Base-by-base conservation (phyloP, 2,797 vertebrate species). In the Macropodus opercularis region DNA sequence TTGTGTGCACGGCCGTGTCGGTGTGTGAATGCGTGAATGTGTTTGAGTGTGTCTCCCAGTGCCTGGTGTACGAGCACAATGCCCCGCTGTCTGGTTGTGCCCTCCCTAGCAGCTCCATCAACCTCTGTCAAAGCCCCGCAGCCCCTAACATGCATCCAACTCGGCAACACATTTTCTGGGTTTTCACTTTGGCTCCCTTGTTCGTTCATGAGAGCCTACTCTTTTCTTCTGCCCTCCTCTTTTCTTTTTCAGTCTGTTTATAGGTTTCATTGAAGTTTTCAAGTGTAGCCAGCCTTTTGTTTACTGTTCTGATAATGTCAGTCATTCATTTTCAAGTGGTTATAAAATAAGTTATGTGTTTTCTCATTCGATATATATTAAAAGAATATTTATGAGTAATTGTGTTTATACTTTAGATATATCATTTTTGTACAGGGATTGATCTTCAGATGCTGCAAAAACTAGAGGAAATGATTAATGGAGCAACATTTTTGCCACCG, bases 31-130 rank as follows among this genome's bases (percentile, higher is more conserved):
- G 72, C 74, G 71, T 90, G 86, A 91, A 90, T 90, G 86, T 91
- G 86, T 90, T 83, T 77, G 77, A 91, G 87, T 92, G 93, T 92
- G 87, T 92, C 92, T 92, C 84, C 88, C 93, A 92, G 93, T 93
- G 92, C 92, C 92, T 93, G 93, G 92, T 90, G 91, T 90, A 83
- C 63, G 43, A 87, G 63, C 88, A 94, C 92, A 94, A 94, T 92
- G 81, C 75, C 76, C 69, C 10, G 86, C 92, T 94, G 92, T 94
- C 87, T 68, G 3, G 49, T 80, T 76, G 86, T 76, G 83, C 90
- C 84, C 84, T 84, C 80, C 87, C 77, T 85, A 82, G 77, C 82
- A 44, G 72, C 83, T 80, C 46, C 51, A 29, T 82, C 85, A 78
- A 80, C 88, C 84, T 77, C 89, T 83, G 83, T 85, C 81, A 75